Conservation (phyloP, 1,140 invertebrate genomes). For the Penaeus indicus region DNA sequence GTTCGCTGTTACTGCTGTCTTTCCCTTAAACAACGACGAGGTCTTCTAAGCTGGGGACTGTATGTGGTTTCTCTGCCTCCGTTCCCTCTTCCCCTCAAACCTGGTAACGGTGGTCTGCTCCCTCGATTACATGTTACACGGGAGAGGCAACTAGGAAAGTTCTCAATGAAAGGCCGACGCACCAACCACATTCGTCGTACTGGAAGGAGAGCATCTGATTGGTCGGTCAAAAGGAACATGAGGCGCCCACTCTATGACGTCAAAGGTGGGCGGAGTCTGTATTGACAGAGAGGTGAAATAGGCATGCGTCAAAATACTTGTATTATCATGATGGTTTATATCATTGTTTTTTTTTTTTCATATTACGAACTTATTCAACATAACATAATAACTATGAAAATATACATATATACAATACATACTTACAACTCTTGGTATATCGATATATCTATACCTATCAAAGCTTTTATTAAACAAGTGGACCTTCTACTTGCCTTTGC, state of each 20-base stretch:
- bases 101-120: conserved; percentile 12
- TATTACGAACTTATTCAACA: background rate
- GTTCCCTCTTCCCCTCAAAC: background rate
- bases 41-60: background rate
- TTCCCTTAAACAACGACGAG: background rate
- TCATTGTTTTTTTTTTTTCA: background rate
- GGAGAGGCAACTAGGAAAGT: conserved; percentile 32
- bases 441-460: too few species aligned
- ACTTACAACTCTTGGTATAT: too few species aligned
- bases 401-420: too few species aligned
- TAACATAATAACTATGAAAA: too few species aligned
- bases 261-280: conserved; percentile 26
- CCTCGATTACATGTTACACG: conserved; percentile 27
- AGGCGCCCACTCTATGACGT: conserved; percentile 46
- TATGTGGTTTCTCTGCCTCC: background rate
- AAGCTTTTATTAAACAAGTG: too few species aligned
- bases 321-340: background rate
- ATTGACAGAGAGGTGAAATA: conserved; percentile 1
- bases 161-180: conserved; percentile 37
- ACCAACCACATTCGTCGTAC: background rate
- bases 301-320: conserved; percentile 6
- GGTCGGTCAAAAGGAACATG: conserved; percentile 4
- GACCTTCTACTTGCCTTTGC: too few species aligned
- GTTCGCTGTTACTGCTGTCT: too few species aligned
- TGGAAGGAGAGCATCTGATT: background rate